Evolutionary conservation across 2,888 invertebrate genomes (phyloP).

Genomic region (Eilema caniola): DNA sequence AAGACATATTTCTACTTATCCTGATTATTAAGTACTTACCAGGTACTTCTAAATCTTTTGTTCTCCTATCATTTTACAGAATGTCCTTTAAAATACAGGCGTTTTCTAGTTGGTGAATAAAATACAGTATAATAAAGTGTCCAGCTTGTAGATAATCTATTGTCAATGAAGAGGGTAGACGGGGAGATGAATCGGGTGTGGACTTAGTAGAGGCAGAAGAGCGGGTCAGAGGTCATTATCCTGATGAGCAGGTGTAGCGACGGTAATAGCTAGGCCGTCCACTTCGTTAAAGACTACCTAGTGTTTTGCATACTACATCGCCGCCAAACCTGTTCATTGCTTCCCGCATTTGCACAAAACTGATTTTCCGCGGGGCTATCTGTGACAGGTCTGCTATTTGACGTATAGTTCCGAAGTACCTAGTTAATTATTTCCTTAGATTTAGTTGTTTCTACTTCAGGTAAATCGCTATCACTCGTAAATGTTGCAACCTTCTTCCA

Average conservation of each 20-base stretch:
- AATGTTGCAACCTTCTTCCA: conserved; percentile 45
- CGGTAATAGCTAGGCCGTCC: no score
- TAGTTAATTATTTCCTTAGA: no score
- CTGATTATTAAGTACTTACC: background rate
- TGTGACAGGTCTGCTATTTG: no score
- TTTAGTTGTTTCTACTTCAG: background rate
- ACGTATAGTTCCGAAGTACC: no score
- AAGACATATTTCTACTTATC: background rate
- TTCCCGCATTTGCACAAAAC: no score
- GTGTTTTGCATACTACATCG: no score
- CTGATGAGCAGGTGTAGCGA: background rate
- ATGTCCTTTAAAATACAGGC: conserved; percentile 25
- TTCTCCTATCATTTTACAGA: conserved; percentile 19
- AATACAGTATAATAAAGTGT: conserved; percentile 68
- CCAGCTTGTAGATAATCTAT: conserved; percentile 73
- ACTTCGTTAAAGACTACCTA: no score
- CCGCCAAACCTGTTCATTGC: no score
- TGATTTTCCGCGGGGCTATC: no score
- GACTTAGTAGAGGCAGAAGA: conserved; percentile 15
- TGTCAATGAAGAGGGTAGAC: conserved; percentile 66
- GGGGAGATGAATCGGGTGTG: conserved; percentile 39
- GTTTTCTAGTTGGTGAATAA: conserved; percentile 54
- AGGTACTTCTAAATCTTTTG: conserved; percentile 10
- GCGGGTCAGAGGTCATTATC: conserved; percentile 24
- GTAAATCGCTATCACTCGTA: conserved; percentile 40